Evolutionary conservation across 2,797 vertebrate genomes (phyloP).

Genomic region (Arnoldichthys spilopterus): DNA sequence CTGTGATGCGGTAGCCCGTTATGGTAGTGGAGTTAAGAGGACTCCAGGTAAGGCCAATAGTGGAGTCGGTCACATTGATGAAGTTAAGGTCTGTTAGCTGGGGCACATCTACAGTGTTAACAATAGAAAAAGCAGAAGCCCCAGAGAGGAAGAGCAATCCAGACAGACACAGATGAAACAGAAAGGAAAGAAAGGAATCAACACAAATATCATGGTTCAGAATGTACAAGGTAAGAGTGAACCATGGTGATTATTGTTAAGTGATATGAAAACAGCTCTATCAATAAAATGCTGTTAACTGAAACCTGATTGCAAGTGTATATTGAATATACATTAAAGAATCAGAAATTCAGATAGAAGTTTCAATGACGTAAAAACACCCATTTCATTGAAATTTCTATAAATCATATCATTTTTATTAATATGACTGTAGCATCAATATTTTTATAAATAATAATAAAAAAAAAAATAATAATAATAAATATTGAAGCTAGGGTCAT

Average conservation of each 20-base stretch:
- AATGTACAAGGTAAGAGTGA: constrained; percentile 44
- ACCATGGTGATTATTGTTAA: constrained; percentile 56
- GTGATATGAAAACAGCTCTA: constrained; percentile 14
- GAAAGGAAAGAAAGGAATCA: constrained; percentile 24
- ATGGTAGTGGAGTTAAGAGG: constrained; percentile 90
- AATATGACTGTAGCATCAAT: too few relatives aligned
- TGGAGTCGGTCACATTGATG: constrained; percentile 92
- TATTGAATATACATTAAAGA: background rate
- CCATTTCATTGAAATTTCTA: too few relatives aligned
- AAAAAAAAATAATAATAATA: background rate
- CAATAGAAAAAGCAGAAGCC: constrained; percentile 42
- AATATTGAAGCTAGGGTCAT: background rate
- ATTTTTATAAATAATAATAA: too few relatives aligned
- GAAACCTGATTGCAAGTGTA: too few relatives aligned
- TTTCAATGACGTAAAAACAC: background rate
- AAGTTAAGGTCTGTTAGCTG: constrained; percentile 93
- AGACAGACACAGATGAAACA: constrained; percentile 32
- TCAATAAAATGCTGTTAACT: constrained; percentile 1
- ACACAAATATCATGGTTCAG: constrained; percentile 47
- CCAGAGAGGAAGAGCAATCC: constrained; percentile 28
- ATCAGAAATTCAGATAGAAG: background rate
- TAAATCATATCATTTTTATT: too few relatives aligned
- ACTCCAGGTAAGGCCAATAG: constrained; percentile 94
- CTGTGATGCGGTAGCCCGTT: constrained; percentile 96
- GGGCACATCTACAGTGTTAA: constrained; percentile 88